Conservation (phyloP, 2,113 vertebrate species). For the Phalacrocorax brasilianus region DNA sequence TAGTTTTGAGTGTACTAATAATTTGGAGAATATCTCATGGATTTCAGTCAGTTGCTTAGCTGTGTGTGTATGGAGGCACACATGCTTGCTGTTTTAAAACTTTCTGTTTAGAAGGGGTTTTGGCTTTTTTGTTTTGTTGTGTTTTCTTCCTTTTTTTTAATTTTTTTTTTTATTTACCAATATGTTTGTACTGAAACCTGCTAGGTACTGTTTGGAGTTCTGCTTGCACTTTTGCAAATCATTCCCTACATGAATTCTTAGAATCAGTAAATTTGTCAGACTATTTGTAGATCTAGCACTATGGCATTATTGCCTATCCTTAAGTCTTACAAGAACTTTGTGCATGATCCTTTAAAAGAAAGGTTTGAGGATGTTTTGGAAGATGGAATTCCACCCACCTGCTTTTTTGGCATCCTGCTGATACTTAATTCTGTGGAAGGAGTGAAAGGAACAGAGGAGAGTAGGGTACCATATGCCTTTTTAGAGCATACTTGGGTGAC, state of each 20-base stretch:
- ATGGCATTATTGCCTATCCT: neutral
- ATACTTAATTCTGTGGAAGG: neutral
- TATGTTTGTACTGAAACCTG: neutral
- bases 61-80: neutral
- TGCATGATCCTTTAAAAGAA: neutral
- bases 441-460: neutral
- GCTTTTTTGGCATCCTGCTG: neutral
- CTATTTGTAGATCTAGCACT: neutral
- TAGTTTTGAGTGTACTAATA: neutral
- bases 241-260: neutral
- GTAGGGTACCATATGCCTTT: neutral
- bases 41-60: neutral
- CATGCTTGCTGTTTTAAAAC: neutral
- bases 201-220: neutral
- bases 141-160: neutral
- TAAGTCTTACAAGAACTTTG: neutral
- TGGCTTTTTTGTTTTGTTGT: neutral
- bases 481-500: neutral
- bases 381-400: neutral
- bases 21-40: fast-evolving
- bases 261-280: neutral
- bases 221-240: neutral
- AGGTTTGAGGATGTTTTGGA: neutral
- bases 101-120: neutral
- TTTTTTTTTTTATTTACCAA: neutral